Base-by-base conservation (phyloP, 2,113 vertebrate species). In the Vidua macroura region DNA sequence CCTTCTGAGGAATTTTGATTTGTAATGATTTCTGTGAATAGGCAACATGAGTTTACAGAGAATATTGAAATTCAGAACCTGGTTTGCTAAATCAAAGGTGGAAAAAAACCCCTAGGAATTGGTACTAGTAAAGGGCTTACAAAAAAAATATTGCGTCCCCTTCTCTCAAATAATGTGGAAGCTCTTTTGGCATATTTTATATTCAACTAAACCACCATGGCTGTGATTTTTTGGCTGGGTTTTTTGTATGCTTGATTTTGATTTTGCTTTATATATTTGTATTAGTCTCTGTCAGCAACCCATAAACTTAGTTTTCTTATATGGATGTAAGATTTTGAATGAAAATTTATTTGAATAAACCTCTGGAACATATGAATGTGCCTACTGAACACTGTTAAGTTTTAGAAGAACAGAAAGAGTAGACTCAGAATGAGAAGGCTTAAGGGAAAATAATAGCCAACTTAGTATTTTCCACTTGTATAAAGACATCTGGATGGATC, bases 81-180 rank as follows among this genome's bases (percentile, higher is more conserved):
- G 7, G 3, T 27, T 59, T 79, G 15, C 7, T 59, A 67, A 84
- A 93, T 56, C 6, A 75, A 59, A 85, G 23, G n/a, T 56, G 70
- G 12, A 19, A 83, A 66, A 66, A 74, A 59, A 59, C 0, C 4
- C 23, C 4, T 3, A 63, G 12, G 15, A 79, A 37, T 22, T 79
- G 0, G 56, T 48, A 55, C 6, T 7, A 64, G 12, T 16, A 68
- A 70, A 68, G 2, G 1, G 3, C 4, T 66, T 83, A 12, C 15
- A n/a, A 55, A 63, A 27, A n/a, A 80, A 5, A 6, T 1, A 31
- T 3, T 28, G 1, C 37, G 3, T 48, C 3, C 2, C 35, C 27
- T 33, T 91, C 46, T 35, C 22, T 58, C 48, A 81, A 70, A 60
- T 27, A 24, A 19, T 77, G 9, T 39, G 51, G 52, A 66, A 90